phyloP scores from a whole-genome alignment of 2,113 vertebrate genomes.

The Dicaeum eximium region DNA sequence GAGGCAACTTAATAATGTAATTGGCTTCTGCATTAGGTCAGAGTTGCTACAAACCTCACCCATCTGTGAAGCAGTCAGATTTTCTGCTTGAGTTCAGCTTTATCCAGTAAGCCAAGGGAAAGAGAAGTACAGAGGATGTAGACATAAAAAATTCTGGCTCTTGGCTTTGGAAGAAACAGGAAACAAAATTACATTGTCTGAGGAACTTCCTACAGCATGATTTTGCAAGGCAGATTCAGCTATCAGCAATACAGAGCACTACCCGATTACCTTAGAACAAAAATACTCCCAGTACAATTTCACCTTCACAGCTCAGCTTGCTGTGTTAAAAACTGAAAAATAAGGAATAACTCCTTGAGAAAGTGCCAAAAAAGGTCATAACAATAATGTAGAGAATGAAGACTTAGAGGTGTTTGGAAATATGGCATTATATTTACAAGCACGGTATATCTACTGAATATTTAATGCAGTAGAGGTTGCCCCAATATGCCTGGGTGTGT shows the following conservation, averaged over 20 bases:
- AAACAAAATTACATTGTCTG: background rate
- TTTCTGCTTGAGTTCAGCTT: background rate
- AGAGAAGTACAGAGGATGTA: background rate
- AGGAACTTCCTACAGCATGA: background rate
- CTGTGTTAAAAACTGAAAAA: background rate
- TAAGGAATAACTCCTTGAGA: background rate
- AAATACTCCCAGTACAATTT: background rate
- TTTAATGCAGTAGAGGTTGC: background rate
- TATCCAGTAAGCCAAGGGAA: background rate
- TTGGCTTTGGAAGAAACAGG: background rate
- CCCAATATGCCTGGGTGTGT: accelerated
- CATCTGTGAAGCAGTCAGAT: background rate
- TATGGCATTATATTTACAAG: background rate
- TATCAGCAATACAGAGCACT: background rate
- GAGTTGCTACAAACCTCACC: background rate
- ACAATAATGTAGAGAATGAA: background rate
- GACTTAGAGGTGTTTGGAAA: background rate
- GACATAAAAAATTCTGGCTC: background rate
- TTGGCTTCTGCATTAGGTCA: background rate
- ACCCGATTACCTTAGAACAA: background rate
- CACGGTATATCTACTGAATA: background rate
- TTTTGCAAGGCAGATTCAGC: background rate
- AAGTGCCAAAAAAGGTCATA: background rate
- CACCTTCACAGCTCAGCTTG: background rate
- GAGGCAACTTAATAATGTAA: background rate